Percentiles rank a stretch among this genome's conserved stretches.
These are phyloP conservation scores for Typhlichthys subterraneus DNA, from an alignment of 2,797 vertebrate species.

Conservation along the genomic window DNA sequence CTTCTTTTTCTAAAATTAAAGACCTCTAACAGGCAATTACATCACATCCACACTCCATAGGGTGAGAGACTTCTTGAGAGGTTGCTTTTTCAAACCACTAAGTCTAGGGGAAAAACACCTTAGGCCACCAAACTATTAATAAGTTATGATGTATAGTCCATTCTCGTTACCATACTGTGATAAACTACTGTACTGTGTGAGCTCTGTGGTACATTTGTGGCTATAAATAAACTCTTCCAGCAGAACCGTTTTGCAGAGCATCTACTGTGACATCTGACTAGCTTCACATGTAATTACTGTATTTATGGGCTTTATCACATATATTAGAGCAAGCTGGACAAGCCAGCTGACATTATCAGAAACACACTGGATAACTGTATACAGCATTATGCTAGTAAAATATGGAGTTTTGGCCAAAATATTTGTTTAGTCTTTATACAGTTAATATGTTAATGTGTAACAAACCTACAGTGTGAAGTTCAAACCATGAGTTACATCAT, in stretches of 20 bases:
- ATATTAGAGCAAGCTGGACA: neutral
- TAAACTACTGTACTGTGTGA: neutral
- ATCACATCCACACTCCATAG: constrained; percentile 37
- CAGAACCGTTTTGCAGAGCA: constrained; percentile 1
- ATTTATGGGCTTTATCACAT: neutral
- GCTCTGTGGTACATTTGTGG: neutral
- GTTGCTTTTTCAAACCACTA: constrained; percentile 22
- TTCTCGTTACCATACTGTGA: neutral
- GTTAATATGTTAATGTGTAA: too few species aligned
- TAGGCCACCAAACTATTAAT: neutral
- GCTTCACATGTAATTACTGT: neutral
- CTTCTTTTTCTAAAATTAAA: constrained; percentile 52
- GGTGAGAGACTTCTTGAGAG: constrained; percentile 21
- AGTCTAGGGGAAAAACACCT: constrained; percentile 32
- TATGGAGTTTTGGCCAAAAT: neutral
- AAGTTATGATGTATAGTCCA: constrained; percentile 12
- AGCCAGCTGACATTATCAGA: neutral
- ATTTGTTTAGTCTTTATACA: too few species aligned
- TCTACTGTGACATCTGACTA: constrained; percentile 8
- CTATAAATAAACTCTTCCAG: neutral
- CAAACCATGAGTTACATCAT: neutral
- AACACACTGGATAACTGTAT: neutral
- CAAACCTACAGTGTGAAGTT: neutral
- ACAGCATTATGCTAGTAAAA: too few species aligned
- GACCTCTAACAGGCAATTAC: constrained; percentile 57